phyloP scores from a whole-genome alignment of 1,140 invertebrate species.

The Anastatus disparis region DNA sequence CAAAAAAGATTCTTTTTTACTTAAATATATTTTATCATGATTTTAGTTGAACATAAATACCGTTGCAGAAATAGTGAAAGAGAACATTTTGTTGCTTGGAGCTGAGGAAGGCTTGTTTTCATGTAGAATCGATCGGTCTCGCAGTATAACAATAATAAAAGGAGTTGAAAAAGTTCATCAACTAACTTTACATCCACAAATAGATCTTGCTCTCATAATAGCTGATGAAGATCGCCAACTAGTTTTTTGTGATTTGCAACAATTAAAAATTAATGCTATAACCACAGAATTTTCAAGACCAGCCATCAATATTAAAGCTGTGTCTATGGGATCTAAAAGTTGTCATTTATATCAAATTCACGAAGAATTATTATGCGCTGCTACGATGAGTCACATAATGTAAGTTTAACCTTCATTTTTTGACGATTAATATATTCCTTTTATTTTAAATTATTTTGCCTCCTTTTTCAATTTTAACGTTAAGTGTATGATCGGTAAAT shows the following conservation, averaged over 20 bases:
- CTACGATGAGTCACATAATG: constrained; percentile 74
- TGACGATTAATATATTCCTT: too few species aligned
- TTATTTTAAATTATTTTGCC: too few species aligned
- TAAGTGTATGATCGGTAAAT: too few species aligned
- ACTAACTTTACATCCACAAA: constrained; percentile 69
- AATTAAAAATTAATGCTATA: constrained; percentile 72
- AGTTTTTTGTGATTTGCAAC: constrained; percentile 73
- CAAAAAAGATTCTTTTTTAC: constrained; percentile 9
- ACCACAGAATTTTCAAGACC: constrained; percentile 72
- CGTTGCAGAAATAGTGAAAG: constrained; percentile 53
- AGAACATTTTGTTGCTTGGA: constrained; percentile 58
- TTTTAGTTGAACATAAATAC: constrained; percentile 63
- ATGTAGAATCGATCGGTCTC: constrained; percentile 52
- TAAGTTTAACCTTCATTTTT: too few species aligned
- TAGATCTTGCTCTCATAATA: constrained; percentile 75
- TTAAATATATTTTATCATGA: too few species aligned
- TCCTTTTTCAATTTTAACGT: too few species aligned
- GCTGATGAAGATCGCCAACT: constrained; percentile 74
- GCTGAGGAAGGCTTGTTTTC: constrained; percentile 64
- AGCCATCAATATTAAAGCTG: constrained; percentile 69
- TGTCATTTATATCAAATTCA: constrained; percentile 74
- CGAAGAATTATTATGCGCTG: constrained; percentile 71
- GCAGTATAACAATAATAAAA: constrained; percentile 65
- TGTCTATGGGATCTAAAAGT: constrained; percentile 68
- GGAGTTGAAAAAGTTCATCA: constrained; percentile 75